Evolutionary conservation across 2,888 invertebrate species (phyloP), one percentile per base, ranked within the genome.

Genomic region (Sialis lutaria): DNA sequence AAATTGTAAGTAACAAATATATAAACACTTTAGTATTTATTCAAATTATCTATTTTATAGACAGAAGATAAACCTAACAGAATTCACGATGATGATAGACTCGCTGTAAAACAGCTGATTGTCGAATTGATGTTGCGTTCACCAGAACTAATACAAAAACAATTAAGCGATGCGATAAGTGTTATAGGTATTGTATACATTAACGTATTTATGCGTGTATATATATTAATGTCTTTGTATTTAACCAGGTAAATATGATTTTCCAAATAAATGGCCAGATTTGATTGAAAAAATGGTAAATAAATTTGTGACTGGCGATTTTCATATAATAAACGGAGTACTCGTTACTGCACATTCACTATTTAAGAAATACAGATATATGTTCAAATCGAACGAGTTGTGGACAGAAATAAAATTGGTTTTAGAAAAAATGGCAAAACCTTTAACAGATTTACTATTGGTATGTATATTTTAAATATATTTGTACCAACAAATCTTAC

Each of bases 401-500:
- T 98, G 97, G 96, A 79, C 78, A 45, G 98, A 99, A 69, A 97
- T 99, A 51, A 95, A 95, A 64, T 85, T 88, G 67, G 97, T 98
- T 1, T 65, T 98, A 53, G 90, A 92, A 50, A 84, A 83, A 56
- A 86, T 98, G 67, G 93, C 97, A 0, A 80, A 87, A 56, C 92
- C 96, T 0, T 73, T 98, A 37, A 97, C 97, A 0, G 86, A 92
- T 62, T 70, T 98, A 4, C 83, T 95, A 63, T 72, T 79, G 65
- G 88, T 88, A 69, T 72, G 69, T 22, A 22, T 22, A 56, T 45
- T 42, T 48, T 45, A 39, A n/a, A n/a, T n/a, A n/a, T n/a, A n/a
- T n/a, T n/a, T n/a, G 59, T 57, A 42, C 48, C 44, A 34, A 45
- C 46, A 48, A 44, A 39, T 41, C n/a, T 39, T 30, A 44, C 32